Evolutionary conservation across 2,888 invertebrate species (phyloP).

Genomic region (Lasioglossum pauxillum): DNA sequence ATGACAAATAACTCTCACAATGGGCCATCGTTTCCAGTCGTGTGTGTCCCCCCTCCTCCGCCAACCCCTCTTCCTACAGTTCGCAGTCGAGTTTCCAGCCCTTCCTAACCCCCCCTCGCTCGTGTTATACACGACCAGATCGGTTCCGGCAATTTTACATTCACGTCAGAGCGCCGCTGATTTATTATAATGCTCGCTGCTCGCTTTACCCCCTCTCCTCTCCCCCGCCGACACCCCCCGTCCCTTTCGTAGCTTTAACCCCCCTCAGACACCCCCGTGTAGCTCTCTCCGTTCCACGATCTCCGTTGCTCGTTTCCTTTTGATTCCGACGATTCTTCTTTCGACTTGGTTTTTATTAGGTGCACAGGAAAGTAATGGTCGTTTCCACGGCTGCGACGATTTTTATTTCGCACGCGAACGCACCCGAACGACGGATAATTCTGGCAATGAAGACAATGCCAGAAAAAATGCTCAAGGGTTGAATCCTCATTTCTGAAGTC

Average conservation of each 20-base stretch:
- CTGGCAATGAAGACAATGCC: too few relatives aligned
- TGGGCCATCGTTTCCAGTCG: constrained; percentile 76
- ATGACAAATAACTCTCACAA: constrained; percentile 84
- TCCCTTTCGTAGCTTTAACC: neutral
- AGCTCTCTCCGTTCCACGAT: neutral
- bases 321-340: constrained; percentile 24
- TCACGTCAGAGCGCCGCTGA: constrained; percentile 78
- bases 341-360: neutral
- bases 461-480: neutral
- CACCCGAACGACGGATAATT: neutral
- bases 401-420: neutral
- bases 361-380: neutral
- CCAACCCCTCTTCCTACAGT: constrained; percentile 25
- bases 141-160: constrained; percentile 84
- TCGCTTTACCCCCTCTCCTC: constrained; percentile 57
- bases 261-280: neutral
- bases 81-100: constrained; percentile 60
- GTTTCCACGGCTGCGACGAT: neutral
- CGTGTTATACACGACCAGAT: constrained; percentile 81
- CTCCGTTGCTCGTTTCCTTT: neutral
- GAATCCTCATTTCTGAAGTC: neutral
- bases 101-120: constrained; percentile 51
- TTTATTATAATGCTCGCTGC: constrained; percentile 80
- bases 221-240: neutral
- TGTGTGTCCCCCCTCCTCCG: constrained; percentile 36